Evolutionary conservation across 2,888 invertebrate genomes (phyloP), one percentile per base, ranked within the genome.

Genomic region (Calameuta pallipes): DNA sequence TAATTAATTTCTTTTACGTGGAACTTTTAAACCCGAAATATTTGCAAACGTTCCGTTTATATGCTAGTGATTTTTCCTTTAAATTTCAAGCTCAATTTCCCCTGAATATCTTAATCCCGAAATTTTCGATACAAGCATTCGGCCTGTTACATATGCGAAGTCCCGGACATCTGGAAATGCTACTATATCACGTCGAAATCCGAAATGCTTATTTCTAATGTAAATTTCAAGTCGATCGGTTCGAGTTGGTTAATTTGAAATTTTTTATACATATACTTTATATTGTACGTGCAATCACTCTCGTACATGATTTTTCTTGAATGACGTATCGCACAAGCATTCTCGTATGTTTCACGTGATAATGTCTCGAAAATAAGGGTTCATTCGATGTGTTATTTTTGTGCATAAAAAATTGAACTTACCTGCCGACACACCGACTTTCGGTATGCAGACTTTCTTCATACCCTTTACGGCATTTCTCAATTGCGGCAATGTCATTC

Each of bases 361-460:
- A 6, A 9, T 56, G 41, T 4, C 23, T 56, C 41, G 23, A 56
- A 4, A 41, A 41, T 6, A 15, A 56, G 6, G 41, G 2, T 23
- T 56, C 36, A 35, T 12, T 35, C 13, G 4, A 13, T 34, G 6
- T 69, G 6, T 37, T 56, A n/a, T 75, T 36, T 3, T 36, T 36
- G 1, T 36, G 76, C 11, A 34, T 36, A 80, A 76, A 76, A 69
- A 73, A 80, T 71, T 71, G 11, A 75, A 82, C 85, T 91, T 90
- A 94, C 94, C 94, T 83, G 93, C 92, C 69, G 92, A 91, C 31
- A 92, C 93, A 84, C 94, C 93, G 78, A 92, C 93, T 91, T 95
- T 95, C 3, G 94, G 93, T 76, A 93, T 92, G 84, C 95, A 96
- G 0, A 93, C 91, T 87, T 95, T 95, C 75, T 94, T 92, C 91